These are phyloP conservation scores for Propithecus deckenii DNA, from an alignment of 2,797 vertebrate species.

Conservation along the genomic window DNA sequence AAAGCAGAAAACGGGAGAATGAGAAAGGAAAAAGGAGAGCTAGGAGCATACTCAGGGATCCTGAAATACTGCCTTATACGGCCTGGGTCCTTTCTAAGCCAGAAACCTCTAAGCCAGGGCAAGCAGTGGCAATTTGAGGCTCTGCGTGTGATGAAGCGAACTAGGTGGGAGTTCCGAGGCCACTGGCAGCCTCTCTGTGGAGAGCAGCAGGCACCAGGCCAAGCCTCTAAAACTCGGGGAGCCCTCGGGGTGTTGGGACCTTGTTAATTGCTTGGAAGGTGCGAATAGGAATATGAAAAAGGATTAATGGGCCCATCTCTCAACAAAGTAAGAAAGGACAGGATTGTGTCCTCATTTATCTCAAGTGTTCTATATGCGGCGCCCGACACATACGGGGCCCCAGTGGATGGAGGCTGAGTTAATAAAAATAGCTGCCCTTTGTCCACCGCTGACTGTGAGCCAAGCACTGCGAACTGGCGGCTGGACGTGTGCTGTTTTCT, in stretches of 20 bases:
- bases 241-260: background rate
- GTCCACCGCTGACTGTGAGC: background rate
- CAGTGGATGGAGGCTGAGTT: background rate
- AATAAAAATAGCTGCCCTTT: background rate
- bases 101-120: background rate
- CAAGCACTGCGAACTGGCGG: background rate
- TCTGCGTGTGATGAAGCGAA: accelerated
- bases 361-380: background rate
- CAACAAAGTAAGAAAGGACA: background rate
- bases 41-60: background rate
- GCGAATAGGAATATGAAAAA: background rate
- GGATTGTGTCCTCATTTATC: background rate
- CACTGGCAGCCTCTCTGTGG: background rate
- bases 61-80: background rate
- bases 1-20: background rate
- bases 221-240: background rate
- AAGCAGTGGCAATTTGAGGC: background rate
- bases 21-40: background rate
- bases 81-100: background rate
- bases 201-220: background rate
- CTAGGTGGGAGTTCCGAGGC: background rate
- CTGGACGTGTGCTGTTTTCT: background rate
- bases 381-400: background rate
- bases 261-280: background rate
- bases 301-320: background rate